Conservation (phyloP, 1,140 invertebrate genomes). For the Halesus radiatus region DNA sequence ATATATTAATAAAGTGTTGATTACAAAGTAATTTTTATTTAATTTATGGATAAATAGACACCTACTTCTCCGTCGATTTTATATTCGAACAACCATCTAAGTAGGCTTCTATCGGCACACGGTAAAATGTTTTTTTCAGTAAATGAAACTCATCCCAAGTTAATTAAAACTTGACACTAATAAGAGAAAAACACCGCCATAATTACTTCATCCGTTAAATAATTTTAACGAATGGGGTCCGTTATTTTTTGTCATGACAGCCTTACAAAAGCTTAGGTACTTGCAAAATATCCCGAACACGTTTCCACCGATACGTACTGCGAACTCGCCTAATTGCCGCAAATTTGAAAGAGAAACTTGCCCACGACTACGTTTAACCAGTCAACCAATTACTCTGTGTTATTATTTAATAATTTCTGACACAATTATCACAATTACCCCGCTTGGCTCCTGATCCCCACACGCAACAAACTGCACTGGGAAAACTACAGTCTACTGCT, state of each 20-base stretch:
- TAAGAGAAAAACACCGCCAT: no score
- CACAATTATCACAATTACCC: slow-evolving; percentile 23
- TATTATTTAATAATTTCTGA: slow-evolving; percentile 30
- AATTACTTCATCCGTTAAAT: neutral
- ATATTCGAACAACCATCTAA: no score
- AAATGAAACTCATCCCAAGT: no score
- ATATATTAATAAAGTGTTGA: no score
- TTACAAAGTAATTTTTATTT: no score
- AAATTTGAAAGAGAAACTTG: slow-evolving; percentile 42
- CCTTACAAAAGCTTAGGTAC: slow-evolving; percentile 7
- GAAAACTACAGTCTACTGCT: neutral
- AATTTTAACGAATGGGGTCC: neutral
- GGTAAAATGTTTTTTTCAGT: no score
- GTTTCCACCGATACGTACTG: slow-evolving; percentile 5
- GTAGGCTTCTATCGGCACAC: no score
- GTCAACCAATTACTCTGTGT: slow-evolving; percentile 38
- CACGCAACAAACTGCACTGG: slow-evolving; percentile 21
- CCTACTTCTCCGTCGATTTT: no score
- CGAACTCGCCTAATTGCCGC: slow-evolving; percentile 18
- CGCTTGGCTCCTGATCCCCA: slow-evolving; percentile 1
- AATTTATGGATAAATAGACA: no score
- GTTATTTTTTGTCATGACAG: slow-evolving; percentile 22
- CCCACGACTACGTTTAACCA: slow-evolving; percentile 42
- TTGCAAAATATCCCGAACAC: neutral
- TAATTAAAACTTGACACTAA: no score